Evolutionary conservation across 2,888 invertebrate species (phyloP).

Genomic region (Folsomia candida): DNA sequence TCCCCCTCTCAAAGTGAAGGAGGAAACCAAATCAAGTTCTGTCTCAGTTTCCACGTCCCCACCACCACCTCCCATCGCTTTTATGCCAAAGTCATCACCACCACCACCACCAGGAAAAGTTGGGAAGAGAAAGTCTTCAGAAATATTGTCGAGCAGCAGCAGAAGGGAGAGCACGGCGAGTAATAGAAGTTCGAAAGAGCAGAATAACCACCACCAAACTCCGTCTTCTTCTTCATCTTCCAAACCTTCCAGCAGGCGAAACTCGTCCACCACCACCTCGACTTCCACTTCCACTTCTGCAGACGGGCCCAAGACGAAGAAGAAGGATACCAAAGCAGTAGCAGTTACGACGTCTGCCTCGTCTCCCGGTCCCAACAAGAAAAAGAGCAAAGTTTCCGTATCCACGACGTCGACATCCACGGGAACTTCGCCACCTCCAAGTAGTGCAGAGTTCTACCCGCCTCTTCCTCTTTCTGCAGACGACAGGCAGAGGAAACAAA

Average conservation of each 20-base stretch:
- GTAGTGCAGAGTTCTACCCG: not conserved
- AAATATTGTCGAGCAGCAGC: slow-evolving; percentile 11
- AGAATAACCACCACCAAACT: not conserved
- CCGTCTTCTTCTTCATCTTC: slow-evolving; percentile 4
- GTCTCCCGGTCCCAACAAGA: too few relatives aligned
- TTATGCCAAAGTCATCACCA: slow-evolving; percentile 13
- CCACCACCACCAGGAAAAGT: slow-evolving; percentile 22
- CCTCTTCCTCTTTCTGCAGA: too few relatives aligned
- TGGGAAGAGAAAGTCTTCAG: slow-evolving; percentile 37
- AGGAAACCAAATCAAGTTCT: too few relatives aligned
- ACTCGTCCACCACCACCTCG: not conserved
- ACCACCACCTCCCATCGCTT: slow-evolving; percentile 25
- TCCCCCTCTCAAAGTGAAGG: too few relatives aligned
- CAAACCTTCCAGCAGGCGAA: slow-evolving; percentile 1
- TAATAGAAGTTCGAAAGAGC: slow-evolving; percentile 20
- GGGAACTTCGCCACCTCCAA: slow-evolving; percentile 29
- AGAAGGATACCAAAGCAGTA: too few relatives aligned
- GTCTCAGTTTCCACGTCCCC: slow-evolving; percentile 31
- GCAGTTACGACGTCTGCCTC: too few relatives aligned
- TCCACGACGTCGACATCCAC: slow-evolving; percentile 43
- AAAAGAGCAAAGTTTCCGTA: slow-evolving; percentile 31
- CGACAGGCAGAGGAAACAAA: not conserved
- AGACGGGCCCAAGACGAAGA: slow-evolving; percentile 21
- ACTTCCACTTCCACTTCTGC: slow-evolving; percentile 1
- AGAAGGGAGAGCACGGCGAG: slow-evolving; percentile 34